These are phyloP conservation scores for Helicoverpa armigera DNA, from an alignment of 1,140 invertebrate species.

Conservation along the genomic window DNA sequence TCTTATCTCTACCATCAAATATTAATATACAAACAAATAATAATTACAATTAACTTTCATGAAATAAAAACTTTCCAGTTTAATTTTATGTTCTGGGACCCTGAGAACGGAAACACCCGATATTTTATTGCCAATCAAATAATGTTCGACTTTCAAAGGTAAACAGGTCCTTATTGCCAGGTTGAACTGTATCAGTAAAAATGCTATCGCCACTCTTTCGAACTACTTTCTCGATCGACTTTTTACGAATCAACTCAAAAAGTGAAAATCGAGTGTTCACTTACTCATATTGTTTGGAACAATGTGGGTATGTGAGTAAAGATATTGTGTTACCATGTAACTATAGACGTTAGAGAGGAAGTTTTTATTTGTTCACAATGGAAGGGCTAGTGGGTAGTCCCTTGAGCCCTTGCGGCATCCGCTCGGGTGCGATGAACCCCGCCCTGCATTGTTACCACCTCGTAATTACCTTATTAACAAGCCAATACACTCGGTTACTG, in stretches of 20 bases:
- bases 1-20: not conserved
- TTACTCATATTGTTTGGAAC: not conserved
- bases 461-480: conserved; percentile 63
- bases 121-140: conserved; percentile 6
- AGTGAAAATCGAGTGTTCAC: not conserved
- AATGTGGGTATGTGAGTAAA: not conserved
- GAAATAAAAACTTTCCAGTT: not conserved
- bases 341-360: conserved; percentile 39
- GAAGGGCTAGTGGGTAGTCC: conserved; percentile 27
- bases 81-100: not conserved
- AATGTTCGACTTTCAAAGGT: not conserved
- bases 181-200: conserved; percentile 4
- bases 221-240: conserved; percentile 3
- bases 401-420: conserved; percentile 40
- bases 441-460: conserved; percentile 51
- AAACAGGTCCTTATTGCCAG: not conserved
- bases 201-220: not conserved
- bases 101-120: not conserved
- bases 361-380: conserved; percentile 51
- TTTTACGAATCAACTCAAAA: not conserved
- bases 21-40: not conserved
- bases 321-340: not conserved
- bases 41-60: not conserved
- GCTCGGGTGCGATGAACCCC: conserved; percentile 51
- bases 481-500: conserved; percentile 45